These are phyloP conservation scores for Limnothrissa miodon DNA, from an alignment of 2,113 vertebrate species.

Conservation along the genomic window DNA sequence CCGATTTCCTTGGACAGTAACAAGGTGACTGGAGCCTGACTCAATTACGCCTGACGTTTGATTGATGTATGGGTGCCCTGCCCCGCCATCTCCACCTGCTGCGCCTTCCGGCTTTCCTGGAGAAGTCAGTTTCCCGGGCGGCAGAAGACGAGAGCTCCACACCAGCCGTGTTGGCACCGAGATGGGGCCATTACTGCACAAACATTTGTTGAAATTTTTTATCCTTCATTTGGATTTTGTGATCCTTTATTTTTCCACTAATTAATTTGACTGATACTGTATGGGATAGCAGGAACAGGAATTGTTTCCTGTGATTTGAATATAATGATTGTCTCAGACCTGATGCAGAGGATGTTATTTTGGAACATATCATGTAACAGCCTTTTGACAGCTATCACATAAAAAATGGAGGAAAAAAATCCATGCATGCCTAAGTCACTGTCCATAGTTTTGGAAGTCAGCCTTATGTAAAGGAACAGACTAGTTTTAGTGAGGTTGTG, in stretches of 20 bases:
- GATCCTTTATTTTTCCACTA: too few species aligned
- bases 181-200: neutral
- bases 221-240: too few species aligned
- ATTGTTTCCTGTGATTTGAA: neutral
- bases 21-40: conserved; percentile 41
- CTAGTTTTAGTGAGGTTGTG: too few species aligned
- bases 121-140: neutral
- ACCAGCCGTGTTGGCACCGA: neutral
- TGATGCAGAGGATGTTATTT: neutral
- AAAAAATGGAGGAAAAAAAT: neutral
- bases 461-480: too few species aligned
- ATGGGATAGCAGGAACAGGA: neutral
- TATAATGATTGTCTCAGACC: neutral
- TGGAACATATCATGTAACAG: neutral
- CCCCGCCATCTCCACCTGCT: neutral
- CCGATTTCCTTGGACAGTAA: conserved; percentile 37
- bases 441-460: neutral
- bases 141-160: neutral
- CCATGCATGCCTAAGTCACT: neutral
- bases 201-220: neutral
- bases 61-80: conserved; percentile 38
- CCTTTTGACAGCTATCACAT: neutral
- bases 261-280: too few species aligned
- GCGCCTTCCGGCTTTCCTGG: neutral
- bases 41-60: conserved; percentile 47